Base-by-base conservation (phyloP, 1,140 invertebrate species). In the Drosophila obscura region DNA sequence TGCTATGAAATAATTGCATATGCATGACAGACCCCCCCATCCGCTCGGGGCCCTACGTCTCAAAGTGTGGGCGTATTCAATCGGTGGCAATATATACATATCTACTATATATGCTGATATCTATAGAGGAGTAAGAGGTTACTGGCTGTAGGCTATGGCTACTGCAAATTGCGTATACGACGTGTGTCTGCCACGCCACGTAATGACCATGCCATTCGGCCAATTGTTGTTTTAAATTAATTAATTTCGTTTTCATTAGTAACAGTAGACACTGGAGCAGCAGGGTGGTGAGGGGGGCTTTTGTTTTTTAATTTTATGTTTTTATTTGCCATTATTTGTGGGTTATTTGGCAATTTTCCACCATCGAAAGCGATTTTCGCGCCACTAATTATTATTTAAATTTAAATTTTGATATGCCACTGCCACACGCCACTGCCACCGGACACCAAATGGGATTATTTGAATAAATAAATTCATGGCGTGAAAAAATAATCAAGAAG, bases 211-310 rank as follows among this genome's bases (percentile, higher is more conserved):
- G 61, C 67, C 43, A 59, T 39, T 46, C 53, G 61, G 45, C 45
- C 81, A 84, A 84, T 84, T 85, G 81, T 84, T 84, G 80, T 84
- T 84, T 85, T 84, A 84, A 84, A 84, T 84, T 84, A 84, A 84
- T 84, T 84, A 84, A 84, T 84, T 85, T 84, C 76, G 57, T 80
- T 85, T 84, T 84, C 80, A 85, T 81, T 81, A 85, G 78, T 59
- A 79, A 64, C 75, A 57, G 63, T 61, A 82, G 69, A 46, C 43
- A 31, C 26, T 41, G 39, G 24, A 48, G 60, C 26, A 31, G 24
- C 13, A 53, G 16, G 15, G 11, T 22, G 31, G 13, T 11, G 16
- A 0, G 6, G 28, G 8, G 15, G 43, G 68, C 74, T 74, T 77
- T 81, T 84, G 58, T 67, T 77, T 83, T 77, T 80, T 73, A 73